Percentiles rank a stretch among this genome's conserved stretches.
Evolutionary conservation across 2,888 invertebrate species (phyloP).

Genomic region (Parascotia fuliginaria): DNA sequence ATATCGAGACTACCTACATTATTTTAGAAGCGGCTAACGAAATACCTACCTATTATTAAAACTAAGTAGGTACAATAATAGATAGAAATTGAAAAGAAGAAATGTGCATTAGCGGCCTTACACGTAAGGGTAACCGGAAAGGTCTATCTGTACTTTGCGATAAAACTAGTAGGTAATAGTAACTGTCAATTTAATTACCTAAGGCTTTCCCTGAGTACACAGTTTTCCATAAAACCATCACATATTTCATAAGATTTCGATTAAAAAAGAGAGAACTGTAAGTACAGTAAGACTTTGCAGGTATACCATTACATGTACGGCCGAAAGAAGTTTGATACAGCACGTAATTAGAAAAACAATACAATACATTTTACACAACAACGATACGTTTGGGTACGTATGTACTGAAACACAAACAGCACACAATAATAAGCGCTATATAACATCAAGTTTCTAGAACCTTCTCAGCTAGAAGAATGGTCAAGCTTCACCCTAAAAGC

Average conservation of each 20-base stretch:
- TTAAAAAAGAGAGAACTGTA: no score
- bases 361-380: constrained; percentile 31
- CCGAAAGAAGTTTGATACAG: constrained; percentile 16
- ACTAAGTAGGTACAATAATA: constrained; percentile 20
- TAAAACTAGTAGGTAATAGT: no score
- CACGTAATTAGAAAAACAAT: constrained; percentile 16
- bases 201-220: no score
- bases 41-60: constrained; percentile 8
- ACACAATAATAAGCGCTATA: constrained; percentile 36
- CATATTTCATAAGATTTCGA: no score
- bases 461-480: constrained; percentile 33
- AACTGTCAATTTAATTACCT: no score
- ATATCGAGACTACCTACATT: constrained; percentile 18
- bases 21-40: constrained; percentile 6
- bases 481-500: constrained; percentile 55
- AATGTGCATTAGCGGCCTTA: no score
- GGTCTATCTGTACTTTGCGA: no score
- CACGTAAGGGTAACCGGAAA: no score
- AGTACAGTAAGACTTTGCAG: no score
- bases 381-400: constrained; percentile 20
- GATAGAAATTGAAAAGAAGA: constrained; percentile 20
- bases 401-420: constrained; percentile 22
- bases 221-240: no score
- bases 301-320: no score
- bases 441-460: constrained; percentile 24